These are phyloP conservation scores for Syncerus caffer DNA, from an alignment of 2,797 vertebrate species.

Conservation along the genomic window DNA sequence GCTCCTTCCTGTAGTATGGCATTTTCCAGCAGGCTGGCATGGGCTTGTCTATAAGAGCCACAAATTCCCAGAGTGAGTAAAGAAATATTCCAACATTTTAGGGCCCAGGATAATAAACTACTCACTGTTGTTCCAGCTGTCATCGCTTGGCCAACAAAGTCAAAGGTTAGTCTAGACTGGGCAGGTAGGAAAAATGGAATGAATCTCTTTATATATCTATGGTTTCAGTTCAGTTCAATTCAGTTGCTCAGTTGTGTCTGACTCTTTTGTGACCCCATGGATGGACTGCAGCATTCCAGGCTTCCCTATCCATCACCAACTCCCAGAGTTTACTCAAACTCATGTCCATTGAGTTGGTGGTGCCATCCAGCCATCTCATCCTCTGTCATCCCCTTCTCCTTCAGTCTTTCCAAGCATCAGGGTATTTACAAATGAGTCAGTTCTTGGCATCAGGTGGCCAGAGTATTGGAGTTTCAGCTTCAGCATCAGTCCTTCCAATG, in stretches of 20 bases:
- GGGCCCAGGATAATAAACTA: not conserved
- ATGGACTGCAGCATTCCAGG: not conserved
- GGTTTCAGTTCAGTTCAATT: not conserved
- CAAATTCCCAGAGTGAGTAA: not conserved
- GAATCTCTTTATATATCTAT: not conserved
- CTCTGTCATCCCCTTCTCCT: not conserved
- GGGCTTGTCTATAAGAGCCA: not conserved
- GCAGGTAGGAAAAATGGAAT: not conserved
- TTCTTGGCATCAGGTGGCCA: not conserved
- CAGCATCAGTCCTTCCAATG: not conserved
- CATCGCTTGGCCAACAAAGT: not conserved
- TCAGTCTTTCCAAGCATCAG: not conserved
- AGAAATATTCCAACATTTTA: not conserved
- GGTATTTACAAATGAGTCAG: not conserved
- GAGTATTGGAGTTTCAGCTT: not conserved
- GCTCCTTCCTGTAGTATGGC: not conserved
- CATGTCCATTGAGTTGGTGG: not conserved
- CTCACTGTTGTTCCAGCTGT: not conserved
- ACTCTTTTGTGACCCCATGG: not conserved
- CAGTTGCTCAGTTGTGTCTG: rapidly evolving
- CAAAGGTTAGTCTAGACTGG: not conserved
- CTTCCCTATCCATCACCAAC: not conserved
- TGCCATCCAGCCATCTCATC: not conserved
- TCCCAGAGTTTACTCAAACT: not conserved
- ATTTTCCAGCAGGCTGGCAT: not conserved